phyloP scores from a whole-genome alignment of 2,113 vertebrate species.

The Ailurus styani region DNA sequence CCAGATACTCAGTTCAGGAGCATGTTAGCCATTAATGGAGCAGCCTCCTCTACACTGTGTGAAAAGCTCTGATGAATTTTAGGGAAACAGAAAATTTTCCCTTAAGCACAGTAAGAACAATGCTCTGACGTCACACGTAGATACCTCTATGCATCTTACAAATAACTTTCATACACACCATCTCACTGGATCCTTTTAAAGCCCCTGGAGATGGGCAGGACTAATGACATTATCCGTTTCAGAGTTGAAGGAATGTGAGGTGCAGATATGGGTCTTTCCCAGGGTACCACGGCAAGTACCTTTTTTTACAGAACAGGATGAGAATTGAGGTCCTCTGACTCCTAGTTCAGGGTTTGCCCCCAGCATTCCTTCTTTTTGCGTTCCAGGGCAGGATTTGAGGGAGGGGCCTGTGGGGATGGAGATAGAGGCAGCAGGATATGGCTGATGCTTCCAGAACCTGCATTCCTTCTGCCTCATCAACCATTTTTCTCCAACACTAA shows the following conservation, averaged over 20 bases:
- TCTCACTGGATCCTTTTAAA: background rate
- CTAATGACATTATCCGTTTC: background rate
- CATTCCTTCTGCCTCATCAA: background rate
- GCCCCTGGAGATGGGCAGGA: background rate
- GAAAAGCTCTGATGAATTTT: background rate
- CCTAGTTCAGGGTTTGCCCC: background rate
- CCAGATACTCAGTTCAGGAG: background rate
- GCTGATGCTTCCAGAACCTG: background rate
- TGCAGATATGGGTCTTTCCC: background rate
- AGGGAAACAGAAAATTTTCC: background rate
- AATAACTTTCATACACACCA: background rate
- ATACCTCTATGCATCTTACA: background rate
- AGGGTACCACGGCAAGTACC: background rate
- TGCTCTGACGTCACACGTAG: background rate
- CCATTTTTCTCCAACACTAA: background rate
- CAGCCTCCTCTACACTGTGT: background rate
- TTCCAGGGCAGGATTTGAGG: background rate
- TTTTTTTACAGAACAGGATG: background rate
- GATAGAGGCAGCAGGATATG: background rate
- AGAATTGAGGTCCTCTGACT: background rate
- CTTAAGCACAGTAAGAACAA: background rate
- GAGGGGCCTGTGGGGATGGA: background rate
- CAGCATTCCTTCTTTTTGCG: background rate
- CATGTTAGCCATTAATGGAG: background rate
- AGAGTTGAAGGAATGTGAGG: background rate